These are phyloP conservation scores for Montipora foliosa DNA, from an alignment of 64 coral and sea anemone species.

Conservation along the genomic window DNA sequence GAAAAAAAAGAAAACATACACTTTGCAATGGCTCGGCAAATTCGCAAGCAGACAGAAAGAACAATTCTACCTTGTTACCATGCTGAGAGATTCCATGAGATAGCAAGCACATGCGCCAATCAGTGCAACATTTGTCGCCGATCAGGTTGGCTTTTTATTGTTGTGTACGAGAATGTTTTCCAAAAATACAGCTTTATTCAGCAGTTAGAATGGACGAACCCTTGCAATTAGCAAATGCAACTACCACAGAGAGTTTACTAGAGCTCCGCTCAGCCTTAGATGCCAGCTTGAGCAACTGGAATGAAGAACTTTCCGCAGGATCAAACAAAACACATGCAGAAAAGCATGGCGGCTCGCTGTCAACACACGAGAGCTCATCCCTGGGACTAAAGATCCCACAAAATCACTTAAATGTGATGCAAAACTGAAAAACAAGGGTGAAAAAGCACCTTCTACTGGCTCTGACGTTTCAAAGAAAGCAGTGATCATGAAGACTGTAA, in stretches of 20 bases:
- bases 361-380: background rate
- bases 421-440: background rate
- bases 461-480: constrained; percentile 3
- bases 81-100: no score
- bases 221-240: background rate
- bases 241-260: background rate
- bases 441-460: constrained; percentile 28
- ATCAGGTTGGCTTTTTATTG: no score
- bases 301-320: background rate
- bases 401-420: constrained; percentile 17
- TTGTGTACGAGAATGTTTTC: no score
- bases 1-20: no score
- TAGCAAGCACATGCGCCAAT: no score
- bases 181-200: no score
- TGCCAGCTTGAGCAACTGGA: background rate
- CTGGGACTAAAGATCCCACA: constrained; percentile 19
- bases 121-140: no score
- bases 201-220: no score
- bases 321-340: constrained; percentile 5
- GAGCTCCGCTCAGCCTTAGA: background rate
- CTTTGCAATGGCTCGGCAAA: no score
- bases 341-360: background rate
- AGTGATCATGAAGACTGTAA: background rate
- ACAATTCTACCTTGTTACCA: no score
- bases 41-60: no score